phyloP scores from a whole-genome alignment of 1,140 invertebrate species.

The Ceratitis capitata region DNA sequence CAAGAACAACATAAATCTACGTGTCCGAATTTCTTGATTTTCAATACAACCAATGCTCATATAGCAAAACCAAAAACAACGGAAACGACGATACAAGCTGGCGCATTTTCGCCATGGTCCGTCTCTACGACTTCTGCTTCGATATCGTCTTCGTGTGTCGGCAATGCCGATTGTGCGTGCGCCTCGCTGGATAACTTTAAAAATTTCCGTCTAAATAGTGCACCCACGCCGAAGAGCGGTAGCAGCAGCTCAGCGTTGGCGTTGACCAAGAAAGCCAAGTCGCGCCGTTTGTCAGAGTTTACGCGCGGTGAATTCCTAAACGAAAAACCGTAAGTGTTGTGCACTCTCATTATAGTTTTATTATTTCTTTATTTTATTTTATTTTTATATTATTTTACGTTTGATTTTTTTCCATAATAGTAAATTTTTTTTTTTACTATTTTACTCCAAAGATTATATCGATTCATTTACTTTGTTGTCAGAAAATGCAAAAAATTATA shows the following conservation, averaged over 20 bases:
- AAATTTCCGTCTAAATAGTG: slow-evolving; percentile 12
- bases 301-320: slow-evolving; percentile 66
- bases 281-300: slow-evolving; percentile 65
- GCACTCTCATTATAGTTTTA: not conserved
- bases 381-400: not conserved
- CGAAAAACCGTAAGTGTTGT: slow-evolving; percentile 65
- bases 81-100: not conserved
- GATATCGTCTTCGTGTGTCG: not conserved
- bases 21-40: slow-evolving; percentile 22
- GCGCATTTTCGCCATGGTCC: not conserved
- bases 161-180: slow-evolving; percentile 27
- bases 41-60: too few species aligned
- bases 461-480: too few species aligned
- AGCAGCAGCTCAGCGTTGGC: slow-evolving; percentile 38
- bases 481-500: too few species aligned
- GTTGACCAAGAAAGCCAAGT: slow-evolving; percentile 61
- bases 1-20: not conserved
- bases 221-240: not conserved
- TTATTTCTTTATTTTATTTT: not conserved
- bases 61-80: slow-evolving; percentile 27
- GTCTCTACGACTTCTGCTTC: too few species aligned
- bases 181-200: slow-evolving; percentile 18
- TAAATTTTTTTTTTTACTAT: too few species aligned
- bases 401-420: too few species aligned
- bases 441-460: too few species aligned